These are phyloP conservation scores for Planococcus citri DNA, from an alignment of 1,140 invertebrate genomes.

Conservation along the genomic window DNA sequence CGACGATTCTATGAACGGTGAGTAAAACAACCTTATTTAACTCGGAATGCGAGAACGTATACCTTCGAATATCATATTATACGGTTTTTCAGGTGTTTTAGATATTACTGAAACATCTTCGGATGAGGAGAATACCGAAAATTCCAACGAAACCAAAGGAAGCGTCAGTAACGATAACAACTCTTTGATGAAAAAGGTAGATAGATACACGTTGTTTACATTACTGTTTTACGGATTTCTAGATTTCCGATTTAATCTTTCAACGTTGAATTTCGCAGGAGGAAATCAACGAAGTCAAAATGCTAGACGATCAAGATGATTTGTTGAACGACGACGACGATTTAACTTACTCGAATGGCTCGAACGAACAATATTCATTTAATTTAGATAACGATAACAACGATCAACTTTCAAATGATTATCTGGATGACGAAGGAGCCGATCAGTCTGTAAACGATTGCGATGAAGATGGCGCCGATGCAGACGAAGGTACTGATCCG, in stretches of 20 bases:
- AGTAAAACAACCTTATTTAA: too few relatives aligned
- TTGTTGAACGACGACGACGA: not conserved
- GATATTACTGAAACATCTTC: not conserved
- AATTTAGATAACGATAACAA: not conserved
- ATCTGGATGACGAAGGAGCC: not conserved
- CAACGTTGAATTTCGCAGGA: not conserved
- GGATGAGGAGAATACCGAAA: not conserved
- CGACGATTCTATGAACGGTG: too few relatives aligned
- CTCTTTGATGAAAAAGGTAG: not conserved
- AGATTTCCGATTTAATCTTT: too few relatives aligned
- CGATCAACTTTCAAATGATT: not conserved
- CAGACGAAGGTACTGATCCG: not conserved
- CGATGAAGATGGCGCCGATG: not conserved
- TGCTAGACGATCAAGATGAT: not conserved
- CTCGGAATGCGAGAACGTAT: too few relatives aligned
- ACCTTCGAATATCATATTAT: too few relatives aligned
- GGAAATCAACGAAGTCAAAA: not conserved
- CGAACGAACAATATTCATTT: not conserved
- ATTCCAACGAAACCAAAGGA: not conserved
- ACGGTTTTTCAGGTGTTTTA: not conserved
- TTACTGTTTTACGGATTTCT: too few relatives aligned
- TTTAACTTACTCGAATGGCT: not conserved
- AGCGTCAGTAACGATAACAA: not conserved
- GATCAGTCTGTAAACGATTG: not conserved
- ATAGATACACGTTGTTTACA: too few relatives aligned